These are phyloP conservation scores for Hydractinia echinata DNA, from an alignment of 30 jellyfish, hydroid and myxozoan species.

Conservation along the genomic window DNA sequence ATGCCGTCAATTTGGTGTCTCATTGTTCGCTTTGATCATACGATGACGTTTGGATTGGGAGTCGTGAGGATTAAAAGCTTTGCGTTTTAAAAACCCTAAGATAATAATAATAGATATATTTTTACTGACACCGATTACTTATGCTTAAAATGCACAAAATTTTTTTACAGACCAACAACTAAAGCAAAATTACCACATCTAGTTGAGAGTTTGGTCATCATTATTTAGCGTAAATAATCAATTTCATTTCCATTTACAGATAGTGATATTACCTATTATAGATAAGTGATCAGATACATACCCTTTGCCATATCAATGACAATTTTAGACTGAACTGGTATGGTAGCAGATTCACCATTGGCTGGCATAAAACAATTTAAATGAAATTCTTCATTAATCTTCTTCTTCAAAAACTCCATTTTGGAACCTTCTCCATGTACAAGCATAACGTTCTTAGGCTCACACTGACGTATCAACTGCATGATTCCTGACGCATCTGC, in stretches of 20 bases:
- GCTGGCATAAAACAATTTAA: constrained; percentile 93
- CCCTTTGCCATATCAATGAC: constrained; percentile 60
- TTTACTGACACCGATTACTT: too few relatives aligned
- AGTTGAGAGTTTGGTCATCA: too few relatives aligned
- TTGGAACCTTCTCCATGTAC: constrained; percentile 95
- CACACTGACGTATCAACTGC: constrained; percentile 67
- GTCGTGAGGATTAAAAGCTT: constrained; percentile 32
- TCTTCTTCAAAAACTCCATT: constrained; percentile 78
- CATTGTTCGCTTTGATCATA: constrained; percentile 68
- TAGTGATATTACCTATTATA: too few relatives aligned
- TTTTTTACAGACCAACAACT: too few relatives aligned
- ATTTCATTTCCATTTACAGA: too few relatives aligned
- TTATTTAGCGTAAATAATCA: too few relatives aligned
- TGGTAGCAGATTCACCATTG: constrained; percentile 79
- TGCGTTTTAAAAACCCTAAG: constrained; percentile 30
- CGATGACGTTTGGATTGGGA: constrained; percentile 61
- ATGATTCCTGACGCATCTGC: constrained; percentile 95
- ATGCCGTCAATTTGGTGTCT: constrained; percentile 72
- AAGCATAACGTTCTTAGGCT: constrained; percentile 87
- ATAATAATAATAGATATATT: background rate
- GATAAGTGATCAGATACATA: background rate
- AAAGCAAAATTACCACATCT: too few relatives aligned
- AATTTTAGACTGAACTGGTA: constrained; percentile 56
- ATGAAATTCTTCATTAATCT: constrained; percentile 72
- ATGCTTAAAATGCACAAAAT: too few relatives aligned